Evolutionary conservation across 2,113 vertebrate species (phyloP), one percentile per base, ranked within the genome.

Genomic region (Menidia beryllina): DNA sequence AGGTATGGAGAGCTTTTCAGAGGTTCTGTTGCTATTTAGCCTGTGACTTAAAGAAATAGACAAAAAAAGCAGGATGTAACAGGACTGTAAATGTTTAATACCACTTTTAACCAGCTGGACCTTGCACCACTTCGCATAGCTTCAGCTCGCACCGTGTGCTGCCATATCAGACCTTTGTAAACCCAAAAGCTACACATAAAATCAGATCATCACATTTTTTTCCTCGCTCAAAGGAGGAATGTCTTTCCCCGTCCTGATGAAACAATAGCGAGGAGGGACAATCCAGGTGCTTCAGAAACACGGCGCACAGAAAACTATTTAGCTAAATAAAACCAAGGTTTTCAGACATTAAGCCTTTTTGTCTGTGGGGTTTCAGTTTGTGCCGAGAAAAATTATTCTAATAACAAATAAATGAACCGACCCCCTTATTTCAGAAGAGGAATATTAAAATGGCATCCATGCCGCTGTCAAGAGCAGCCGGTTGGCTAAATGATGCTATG

Each of bases 71-170:
- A 43, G 21, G 30, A 75, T 20, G 34, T 56, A 66, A 75, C 74
- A 20, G 67, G 27, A 74, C 79, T 75, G 87, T 86, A 82, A 84
- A 87, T 91, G 80, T 88, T 84, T 86, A 82, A 89, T 88, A 54
- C 23, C 20, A 14, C 43, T 26, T 65, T 47, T 70, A 79, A 79
- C 72, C 49, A 7, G 51, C 2, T 59, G 81, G 81, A 85, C 85
- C 81, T 83, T 85, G 84, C 70, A 77, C 85, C 52, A 25, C 58
- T 57, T 57, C 26, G 49, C 51, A 65, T 19, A 41, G 52, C 48
- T 77, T 74, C 68, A 43, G 25, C 66, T 72, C 26, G 51, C 3
- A n/a, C n/a, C n/a, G 68, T 41, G 55, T 54, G 57, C 71, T 34
- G 20, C 56, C 38, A 50, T 49, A 64, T 65, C 76, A 41, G 4